Percentiles rank a stretch among this genome's conserved stretches.
phyloP scores from a whole-genome alignment of 2,113 vertebrate species.

The Tapirus terrestris region DNA sequence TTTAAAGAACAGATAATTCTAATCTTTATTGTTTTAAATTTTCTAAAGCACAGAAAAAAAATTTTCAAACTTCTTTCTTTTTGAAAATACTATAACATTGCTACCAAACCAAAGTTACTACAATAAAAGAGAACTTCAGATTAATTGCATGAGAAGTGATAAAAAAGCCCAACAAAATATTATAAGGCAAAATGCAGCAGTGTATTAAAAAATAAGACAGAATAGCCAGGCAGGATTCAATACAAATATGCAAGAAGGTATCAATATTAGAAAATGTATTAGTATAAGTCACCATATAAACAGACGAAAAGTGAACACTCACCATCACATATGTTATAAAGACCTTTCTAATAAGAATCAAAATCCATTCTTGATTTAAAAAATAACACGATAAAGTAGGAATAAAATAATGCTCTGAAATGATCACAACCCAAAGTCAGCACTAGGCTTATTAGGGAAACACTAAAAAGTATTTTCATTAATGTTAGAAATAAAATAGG shows the following conservation, averaged over 20 bases:
- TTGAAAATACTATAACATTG: not conserved
- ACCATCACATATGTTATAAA: not conserved
- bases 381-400: not conserved
- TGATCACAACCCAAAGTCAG: not conserved
- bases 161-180: not conserved
- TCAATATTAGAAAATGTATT: not conserved
- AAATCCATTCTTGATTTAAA: not conserved
- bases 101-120: not conserved
- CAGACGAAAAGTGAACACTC: not conserved
- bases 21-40: constrained; percentile 26
- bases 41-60: not conserved
- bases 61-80: not conserved
- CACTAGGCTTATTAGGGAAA: not conserved
- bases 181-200: not conserved
- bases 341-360: not conserved
- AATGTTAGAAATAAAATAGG: constrained; percentile 26
- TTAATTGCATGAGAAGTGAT: not conserved
- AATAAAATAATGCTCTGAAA: not conserved
- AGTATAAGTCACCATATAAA: not conserved
- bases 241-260: not conserved
- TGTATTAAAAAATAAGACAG: not conserved
- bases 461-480: not conserved
- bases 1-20: constrained; percentile 22
- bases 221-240: not conserved
- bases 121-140: not conserved